Evolutionary conservation across 1,140 invertebrate genomes (phyloP).

Genomic region (Cylas formicarius): DNA sequence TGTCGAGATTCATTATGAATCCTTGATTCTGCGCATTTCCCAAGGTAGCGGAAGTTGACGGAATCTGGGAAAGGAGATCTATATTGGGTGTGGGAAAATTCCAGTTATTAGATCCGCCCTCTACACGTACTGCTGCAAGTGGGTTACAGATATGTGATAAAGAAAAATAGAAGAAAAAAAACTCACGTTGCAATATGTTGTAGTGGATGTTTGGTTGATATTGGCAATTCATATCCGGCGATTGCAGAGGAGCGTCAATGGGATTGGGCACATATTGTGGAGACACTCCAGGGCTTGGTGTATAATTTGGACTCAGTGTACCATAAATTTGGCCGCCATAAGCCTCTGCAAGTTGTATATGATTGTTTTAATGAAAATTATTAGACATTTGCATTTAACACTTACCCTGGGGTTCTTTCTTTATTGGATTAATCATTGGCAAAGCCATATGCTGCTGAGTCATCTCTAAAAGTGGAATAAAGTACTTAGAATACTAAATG

Average conservation of each 20-base stretch:
- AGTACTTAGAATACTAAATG: background rate
- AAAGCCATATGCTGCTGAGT: slow-evolving; percentile 6
- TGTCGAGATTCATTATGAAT: slow-evolving; percentile 21
- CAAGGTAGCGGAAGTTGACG: no score
- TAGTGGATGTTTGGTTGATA: slow-evolving; percentile 13
- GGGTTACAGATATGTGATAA: slow-evolving; percentile 2
- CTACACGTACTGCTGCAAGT: slow-evolving; percentile 15
- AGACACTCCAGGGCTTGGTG: slow-evolving; percentile 17
- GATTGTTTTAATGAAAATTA: slow-evolving; percentile 3
- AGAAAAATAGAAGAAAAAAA: slow-evolving; percentile 5
- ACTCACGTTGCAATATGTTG: slow-evolving; percentile 16
- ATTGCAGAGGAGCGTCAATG: slow-evolving; percentile 15
- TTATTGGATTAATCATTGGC: slow-evolving; percentile 26
- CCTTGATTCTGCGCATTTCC: background rate
- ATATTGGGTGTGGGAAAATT: slow-evolving; percentile 1
- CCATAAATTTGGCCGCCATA: slow-evolving; percentile 13
- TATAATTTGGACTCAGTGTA: slow-evolving; percentile 10
- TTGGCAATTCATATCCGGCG: slow-evolving; percentile 8
- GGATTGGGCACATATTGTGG: slow-evolving; percentile 16
- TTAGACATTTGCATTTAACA: slow-evolving; percentile 1
- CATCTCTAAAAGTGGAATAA: slow-evolving; percentile 13
- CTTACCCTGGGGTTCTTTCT: slow-evolving; percentile 36
- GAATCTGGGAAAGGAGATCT: background rate
- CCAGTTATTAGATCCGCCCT: slow-evolving; percentile 18
- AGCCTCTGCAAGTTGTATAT: background rate